Evolutionary conservation across 2,888 invertebrate genomes (phyloP).

Genomic region (Parnassius orleans): DNA sequence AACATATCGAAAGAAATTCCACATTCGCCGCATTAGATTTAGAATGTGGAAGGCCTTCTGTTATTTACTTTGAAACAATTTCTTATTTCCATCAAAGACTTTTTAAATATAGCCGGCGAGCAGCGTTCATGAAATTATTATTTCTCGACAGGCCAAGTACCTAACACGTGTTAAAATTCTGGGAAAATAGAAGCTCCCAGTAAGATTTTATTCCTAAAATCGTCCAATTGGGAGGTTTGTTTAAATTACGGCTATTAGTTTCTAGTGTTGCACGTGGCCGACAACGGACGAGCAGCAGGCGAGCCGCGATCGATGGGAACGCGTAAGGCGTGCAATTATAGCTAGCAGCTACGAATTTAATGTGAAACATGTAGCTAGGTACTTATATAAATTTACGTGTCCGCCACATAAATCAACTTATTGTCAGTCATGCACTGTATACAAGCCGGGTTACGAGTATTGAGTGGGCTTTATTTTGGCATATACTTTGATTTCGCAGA

Average conservation of each 20-base stretch:
- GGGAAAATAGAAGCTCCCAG: constrained; percentile 48
- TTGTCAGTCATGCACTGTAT: constrained; percentile 36
- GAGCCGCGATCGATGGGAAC: constrained; percentile 51
- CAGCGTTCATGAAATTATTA: constrained; percentile 18
- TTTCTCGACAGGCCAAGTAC: constrained; percentile 23
- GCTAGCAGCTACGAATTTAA: constrained; percentile 45
- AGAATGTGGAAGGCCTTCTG: constrained; percentile 1
- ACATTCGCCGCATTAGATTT: constrained; percentile 18
- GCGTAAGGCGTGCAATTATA: constrained; percentile 47
- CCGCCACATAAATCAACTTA: constrained; percentile 50
- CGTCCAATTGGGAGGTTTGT: constrained; percentile 65
- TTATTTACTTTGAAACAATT: background rate
- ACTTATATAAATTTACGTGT: constrained; percentile 37
- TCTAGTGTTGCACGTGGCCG: constrained; percentile 60
- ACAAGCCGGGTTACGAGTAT: background rate
- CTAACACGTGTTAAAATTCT: constrained; percentile 41
- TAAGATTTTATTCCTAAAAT: constrained; percentile 64
- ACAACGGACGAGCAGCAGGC: constrained; percentile 66
- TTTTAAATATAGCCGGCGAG: constrained; percentile 12
- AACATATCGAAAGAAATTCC: constrained; percentile 31
- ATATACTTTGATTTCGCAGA: constrained; percentile 15
- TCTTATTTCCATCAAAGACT: constrained; percentile 12
- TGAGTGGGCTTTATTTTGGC: constrained; percentile 2
- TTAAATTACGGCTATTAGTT: constrained; percentile 65
- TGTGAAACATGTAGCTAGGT: constrained; percentile 33